Conservation (phyloP, 2,888 invertebrate genomes). For the Sesamia inferens region DNA sequence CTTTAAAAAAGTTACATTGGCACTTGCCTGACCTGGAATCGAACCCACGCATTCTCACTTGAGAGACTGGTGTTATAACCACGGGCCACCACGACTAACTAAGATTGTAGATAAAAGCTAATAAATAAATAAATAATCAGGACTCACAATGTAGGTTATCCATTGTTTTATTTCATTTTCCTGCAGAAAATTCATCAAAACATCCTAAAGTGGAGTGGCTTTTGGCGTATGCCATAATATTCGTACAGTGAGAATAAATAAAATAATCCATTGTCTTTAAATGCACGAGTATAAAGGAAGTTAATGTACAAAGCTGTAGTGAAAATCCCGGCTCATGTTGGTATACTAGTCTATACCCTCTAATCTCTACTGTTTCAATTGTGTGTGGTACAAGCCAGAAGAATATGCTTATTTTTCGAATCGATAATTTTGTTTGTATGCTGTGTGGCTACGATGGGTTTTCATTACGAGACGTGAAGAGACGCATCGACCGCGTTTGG, state of each 20-base stretch:
- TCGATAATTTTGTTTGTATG: background rate
- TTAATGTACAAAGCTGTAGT: conserved; percentile 86
- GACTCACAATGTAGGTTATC: background rate
- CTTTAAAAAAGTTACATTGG: too few species aligned
- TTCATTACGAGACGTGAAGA: too few species aligned
- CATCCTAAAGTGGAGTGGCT: conserved; percentile 24
- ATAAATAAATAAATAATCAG: background rate
- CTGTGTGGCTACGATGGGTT: too few species aligned
- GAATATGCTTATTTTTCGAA: background rate
- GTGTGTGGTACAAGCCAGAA: conserved; percentile 61
- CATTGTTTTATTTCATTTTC: background rate
- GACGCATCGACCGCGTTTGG: too few species aligned
- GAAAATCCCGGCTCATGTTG: conserved; percentile 82
- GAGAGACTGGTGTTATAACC: too few species aligned
- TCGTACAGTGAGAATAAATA: conserved; percentile 70
- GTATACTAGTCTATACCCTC: conserved; percentile 80
- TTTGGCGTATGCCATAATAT: conserved; percentile 56
- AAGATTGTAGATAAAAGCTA: too few species aligned
- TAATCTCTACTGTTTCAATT: conserved; percentile 79
- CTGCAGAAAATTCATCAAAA: background rate
- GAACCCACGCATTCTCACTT: too few species aligned
- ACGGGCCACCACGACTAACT: too few species aligned
- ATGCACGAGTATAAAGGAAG: conserved; percentile 85
- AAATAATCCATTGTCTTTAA: conserved; percentile 82
- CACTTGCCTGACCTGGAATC: too few species aligned